Percentiles rank a stretch among this genome's conserved stretches.
phyloP scores from a whole-genome alignment of 2,888 invertebrate genomes.

The Trichogramma dendrolimi region DNA sequence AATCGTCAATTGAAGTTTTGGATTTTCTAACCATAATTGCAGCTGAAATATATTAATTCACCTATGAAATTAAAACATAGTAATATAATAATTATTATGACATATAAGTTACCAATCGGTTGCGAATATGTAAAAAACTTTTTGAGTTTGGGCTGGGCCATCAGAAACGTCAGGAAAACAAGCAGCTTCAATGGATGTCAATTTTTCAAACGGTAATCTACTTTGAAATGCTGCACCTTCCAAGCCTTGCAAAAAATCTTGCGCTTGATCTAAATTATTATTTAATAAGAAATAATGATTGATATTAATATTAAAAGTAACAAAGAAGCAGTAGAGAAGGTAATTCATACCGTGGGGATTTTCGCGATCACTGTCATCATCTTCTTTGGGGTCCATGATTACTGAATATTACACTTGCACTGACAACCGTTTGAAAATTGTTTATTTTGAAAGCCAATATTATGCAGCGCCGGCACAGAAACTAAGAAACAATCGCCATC shows the following conservation, averaged over 20 bases:
- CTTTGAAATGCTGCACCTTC: conserved; percentile 94
- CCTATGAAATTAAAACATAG: conserved; percentile 6
- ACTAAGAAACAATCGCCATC: no score
- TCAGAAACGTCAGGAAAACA: conserved; percentile 89
- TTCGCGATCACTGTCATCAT: conserved; percentile 65
- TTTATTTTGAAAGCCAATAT: no score
- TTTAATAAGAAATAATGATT: conserved; percentile 16
- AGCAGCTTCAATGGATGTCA: conserved; percentile 89
- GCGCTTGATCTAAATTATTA: conserved; percentile 34
- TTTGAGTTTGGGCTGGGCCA: conserved; percentile 74
- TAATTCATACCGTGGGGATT: conserved; percentile 56
- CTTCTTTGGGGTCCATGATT: conserved; percentile 44
- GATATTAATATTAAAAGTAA: conserved; percentile 24
- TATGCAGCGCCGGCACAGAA: no score
- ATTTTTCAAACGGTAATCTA: conserved; percentile 87
- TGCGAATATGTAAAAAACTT: conserved; percentile 90
- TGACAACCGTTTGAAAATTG: no score
- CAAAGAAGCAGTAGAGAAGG: conserved; percentile 35
- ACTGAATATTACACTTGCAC: no score
- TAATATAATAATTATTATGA: background rate
- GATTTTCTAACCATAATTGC: conserved; percentile 94
- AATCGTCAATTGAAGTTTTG: conserved; percentile 82
- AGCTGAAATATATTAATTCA: conserved; percentile 52
- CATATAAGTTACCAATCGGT: conserved; percentile 64
- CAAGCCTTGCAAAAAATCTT: conserved; percentile 57